Evolutionary conservation across 2,113 vertebrate species (phyloP), one percentile per base, ranked within the genome.

Genomic region (Microtus ochrogaster): DNA sequence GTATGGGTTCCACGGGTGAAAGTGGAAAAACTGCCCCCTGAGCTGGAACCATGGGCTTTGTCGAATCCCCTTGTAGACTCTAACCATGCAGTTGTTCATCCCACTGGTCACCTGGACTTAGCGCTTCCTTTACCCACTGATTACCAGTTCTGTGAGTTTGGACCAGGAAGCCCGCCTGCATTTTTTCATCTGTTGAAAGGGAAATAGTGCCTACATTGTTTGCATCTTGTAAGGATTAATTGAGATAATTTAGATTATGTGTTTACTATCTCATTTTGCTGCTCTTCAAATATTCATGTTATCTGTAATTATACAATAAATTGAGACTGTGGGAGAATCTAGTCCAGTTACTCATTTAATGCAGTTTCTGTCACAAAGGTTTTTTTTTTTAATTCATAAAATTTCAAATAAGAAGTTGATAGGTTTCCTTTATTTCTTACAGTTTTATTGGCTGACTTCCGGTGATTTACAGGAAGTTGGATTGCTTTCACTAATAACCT

Each of bases 211-310:
- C 28, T 47, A n/a, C 1, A 33, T 70, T 41, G 47, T 2, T 55
- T 44, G 5, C 19, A 41, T 22, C 33, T 73, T 90, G 61, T 65
- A 58, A 94, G 30, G 44, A 84, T 82, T 94, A 66, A 76, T 39
- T 92, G 66, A 82, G 28, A 85, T 52, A 63, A 96, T 92, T 91
- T 95, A 84, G 47, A 5, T 74, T 87, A 93, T 85, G 28, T 92
- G 68, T 65, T 65, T 91, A 78, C 10, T 8, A 14, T 94, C 30
- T 95, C 28, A 63, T 89, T 90, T 93, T 93, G 70, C 83, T 95
- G 77, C 73, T 91, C 61, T 22, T 89, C 94, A 94, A 87, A 89
- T 91, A 85, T 97, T 85, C 91, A 49, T 87, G 39, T 91, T 91
- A 79, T 78, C 90, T 63, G 70, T 82, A 79, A 92, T 91, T 92